phyloP scores from a whole-genome alignment of 2,888 invertebrate species.

The Cryptosula pallasiana region DNA sequence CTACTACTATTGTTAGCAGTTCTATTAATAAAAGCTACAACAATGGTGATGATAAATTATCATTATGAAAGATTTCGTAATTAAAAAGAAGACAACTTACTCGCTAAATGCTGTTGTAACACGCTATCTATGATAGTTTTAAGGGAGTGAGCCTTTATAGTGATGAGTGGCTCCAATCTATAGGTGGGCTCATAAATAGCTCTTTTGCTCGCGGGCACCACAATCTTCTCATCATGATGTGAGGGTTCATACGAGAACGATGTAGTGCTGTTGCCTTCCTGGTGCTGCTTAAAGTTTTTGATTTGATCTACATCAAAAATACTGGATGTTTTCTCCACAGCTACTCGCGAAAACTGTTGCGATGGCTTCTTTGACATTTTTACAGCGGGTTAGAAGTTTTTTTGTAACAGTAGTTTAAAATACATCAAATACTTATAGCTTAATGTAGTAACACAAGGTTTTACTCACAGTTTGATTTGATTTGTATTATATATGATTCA shows the following conservation, averaged over 20 bases:
- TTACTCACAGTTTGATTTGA: too few species aligned
- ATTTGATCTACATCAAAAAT: slow-evolving; percentile 16
- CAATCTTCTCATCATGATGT: slow-evolving; percentile 1
- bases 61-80: too few species aligned
- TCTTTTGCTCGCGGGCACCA: background rate
- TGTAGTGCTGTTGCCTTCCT: slow-evolving; percentile 15
- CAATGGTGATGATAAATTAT: too few species aligned
- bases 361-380: background rate
- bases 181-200: background rate
- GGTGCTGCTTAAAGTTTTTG: background rate
- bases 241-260: slow-evolving; percentile 23
- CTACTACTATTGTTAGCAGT: too few species aligned
- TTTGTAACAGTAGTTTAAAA: too few species aligned
- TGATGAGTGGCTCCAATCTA: slow-evolving; percentile 4
- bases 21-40: too few species aligned
- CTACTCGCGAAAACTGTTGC: background rate
- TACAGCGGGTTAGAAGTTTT: too few species aligned
- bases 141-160: background rate
- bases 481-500: too few species aligned
- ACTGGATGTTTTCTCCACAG: slow-evolving; percentile 6
- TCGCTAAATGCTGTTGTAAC: background rate
- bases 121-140: slow-evolving; percentile 1
- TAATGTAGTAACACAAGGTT: too few species aligned
- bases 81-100: background rate
- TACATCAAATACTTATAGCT: too few species aligned